These are phyloP conservation scores for Terebella lapidaria DNA, from an alignment of 2,888 invertebrate species.

Conservation along the genomic window DNA sequence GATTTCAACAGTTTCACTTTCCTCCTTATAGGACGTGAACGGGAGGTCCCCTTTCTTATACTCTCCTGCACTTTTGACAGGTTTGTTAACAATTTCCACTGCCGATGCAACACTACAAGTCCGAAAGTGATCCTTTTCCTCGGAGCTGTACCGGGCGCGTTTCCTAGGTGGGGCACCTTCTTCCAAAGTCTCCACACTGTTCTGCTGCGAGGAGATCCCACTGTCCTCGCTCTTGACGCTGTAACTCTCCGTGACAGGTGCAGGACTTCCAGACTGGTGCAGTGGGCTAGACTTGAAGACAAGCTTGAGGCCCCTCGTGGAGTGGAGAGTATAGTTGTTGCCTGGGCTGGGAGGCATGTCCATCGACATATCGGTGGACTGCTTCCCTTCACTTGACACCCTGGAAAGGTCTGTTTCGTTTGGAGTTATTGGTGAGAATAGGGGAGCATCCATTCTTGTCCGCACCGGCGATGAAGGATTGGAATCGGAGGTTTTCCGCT, in stretches of 20 bases:
- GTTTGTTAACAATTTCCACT: background rate
- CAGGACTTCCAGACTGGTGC: background rate
- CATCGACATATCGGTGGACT: background rate
- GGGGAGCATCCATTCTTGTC: no score
- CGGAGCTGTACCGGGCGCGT: background rate
- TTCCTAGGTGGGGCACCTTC: background rate
- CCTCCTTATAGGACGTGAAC: background rate
- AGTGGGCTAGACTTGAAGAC: conserved; percentile 6
- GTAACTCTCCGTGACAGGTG: background rate
- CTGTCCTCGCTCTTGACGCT: conserved; percentile 7
- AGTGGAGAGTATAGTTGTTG: conserved; percentile 1
- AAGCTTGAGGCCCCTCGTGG: background rate
- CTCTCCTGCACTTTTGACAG: background rate
- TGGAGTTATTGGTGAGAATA: no score
- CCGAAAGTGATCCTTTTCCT: background rate
- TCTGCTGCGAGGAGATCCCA: conserved; percentile 4
- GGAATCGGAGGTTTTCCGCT: no score
- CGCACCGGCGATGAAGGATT: no score
- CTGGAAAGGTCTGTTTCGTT: no score
- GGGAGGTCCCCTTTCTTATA: background rate
- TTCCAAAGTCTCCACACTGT: background rate
- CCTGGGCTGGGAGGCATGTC: no score
- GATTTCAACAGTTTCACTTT: background rate
- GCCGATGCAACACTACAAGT: background rate
- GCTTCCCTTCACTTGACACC: no score